These are phyloP conservation scores for Xenopus petersii DNA, from an alignment of 2,797 vertebrate genomes.

Conservation along the genomic window DNA sequence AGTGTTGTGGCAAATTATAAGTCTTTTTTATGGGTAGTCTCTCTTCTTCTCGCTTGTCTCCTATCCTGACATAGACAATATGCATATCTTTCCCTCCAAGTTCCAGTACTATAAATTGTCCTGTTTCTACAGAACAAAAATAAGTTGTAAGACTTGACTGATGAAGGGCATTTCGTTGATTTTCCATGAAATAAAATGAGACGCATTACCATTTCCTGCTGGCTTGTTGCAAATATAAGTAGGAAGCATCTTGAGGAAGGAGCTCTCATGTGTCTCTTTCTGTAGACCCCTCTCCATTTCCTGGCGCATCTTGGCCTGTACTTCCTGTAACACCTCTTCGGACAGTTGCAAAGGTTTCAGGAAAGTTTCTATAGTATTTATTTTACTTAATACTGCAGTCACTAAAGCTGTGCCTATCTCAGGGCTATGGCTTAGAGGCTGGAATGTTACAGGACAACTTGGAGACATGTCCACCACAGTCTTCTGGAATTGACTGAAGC, in stretches of 20 bases:
- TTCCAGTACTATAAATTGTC: slow-evolving; percentile 78
- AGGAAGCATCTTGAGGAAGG: slow-evolving; percentile 67
- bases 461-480: slow-evolving; percentile 47
- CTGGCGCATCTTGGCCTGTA: slow-evolving; percentile 60
- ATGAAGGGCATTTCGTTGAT: too few relatives aligned
- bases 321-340: background rate
- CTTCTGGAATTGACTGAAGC: background rate
- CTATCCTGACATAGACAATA: slow-evolving; percentile 70
- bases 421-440: slow-evolving; percentile 59
- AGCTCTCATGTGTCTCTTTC: slow-evolving; percentile 1
- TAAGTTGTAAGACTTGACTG: too few relatives aligned
- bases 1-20: background rate
- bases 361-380: slow-evolving; percentile 39
- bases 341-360: slow-evolving; percentile 57
- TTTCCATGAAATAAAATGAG: too few relatives aligned
- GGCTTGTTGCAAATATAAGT: slow-evolving; percentile 58
- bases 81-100: slow-evolving; percentile 82
- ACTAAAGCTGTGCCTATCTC: slow-evolving; percentile 75
- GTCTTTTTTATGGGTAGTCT: background rate
- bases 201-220: slow-evolving; percentile 41
- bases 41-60: slow-evolving; percentile 1
- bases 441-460: slow-evolving; percentile 64
- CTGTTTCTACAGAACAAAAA: slow-evolving; percentile 63
- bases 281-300: slow-evolving; percentile 66
- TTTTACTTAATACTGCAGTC: slow-evolving; percentile 66